These are phyloP conservation scores for Trichogramma dendrolimi DNA, from an alignment of 2,888 invertebrate genomes.

Conservation along the genomic window DNA sequence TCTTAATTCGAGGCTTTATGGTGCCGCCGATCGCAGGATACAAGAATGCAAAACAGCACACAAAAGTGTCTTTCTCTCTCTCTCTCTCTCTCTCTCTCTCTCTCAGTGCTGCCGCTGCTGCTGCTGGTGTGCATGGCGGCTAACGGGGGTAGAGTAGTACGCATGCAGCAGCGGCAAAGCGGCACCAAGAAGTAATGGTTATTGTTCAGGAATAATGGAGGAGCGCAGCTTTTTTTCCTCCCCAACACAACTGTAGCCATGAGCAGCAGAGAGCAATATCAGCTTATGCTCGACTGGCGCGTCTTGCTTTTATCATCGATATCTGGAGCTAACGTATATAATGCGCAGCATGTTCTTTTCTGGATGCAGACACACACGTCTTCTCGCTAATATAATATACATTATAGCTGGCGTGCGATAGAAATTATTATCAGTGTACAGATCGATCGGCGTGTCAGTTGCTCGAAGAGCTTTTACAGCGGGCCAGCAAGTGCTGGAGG, in stretches of 20 bases:
- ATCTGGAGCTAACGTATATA: neutral
- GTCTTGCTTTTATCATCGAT: constrained; percentile 27
- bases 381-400: constrained; percentile 9
- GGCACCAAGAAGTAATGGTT: constrained; percentile 16
- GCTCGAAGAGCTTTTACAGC: too few species aligned
- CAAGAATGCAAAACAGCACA: too few species aligned
- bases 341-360: neutral
- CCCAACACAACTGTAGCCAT: neutral
- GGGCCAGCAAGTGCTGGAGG: too few species aligned
- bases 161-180: too few species aligned
- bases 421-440: constrained; percentile 11
- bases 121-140: too few species aligned
- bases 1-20: too few species aligned
- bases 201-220: constrained; percentile 25
- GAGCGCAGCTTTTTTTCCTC: constrained; percentile 21
- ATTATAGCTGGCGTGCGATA: constrained; percentile 3
- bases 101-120: too few species aligned
- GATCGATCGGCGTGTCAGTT: constrained; percentile 7
- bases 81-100: too few species aligned
- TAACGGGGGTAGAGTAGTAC: too few species aligned
- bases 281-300: constrained; percentile 20
- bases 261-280: constrained; percentile 7
- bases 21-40: too few species aligned
- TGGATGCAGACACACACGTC: constrained; percentile 10
- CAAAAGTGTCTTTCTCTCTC: too few species aligned